Percentiles rank a stretch among this genome's conserved stretches.
Evolutionary conservation across 2,888 invertebrate genomes (phyloP).

Genomic region (Aleiodes testaceus): DNA sequence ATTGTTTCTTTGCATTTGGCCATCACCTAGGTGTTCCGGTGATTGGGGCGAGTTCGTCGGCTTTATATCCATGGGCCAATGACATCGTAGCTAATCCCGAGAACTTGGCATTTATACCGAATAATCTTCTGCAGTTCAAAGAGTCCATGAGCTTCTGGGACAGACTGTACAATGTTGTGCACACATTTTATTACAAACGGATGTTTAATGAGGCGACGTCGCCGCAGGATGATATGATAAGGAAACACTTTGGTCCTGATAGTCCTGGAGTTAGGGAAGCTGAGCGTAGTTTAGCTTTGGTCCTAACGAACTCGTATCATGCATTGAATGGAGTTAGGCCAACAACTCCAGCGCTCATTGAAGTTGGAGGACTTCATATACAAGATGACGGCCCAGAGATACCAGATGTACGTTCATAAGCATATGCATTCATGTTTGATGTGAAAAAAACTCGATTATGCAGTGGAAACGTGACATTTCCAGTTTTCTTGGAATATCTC

Average conservation of each 20-base stretch:
- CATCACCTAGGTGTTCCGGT: constrained; percentile 60
- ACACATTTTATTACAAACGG: constrained; percentile 45
- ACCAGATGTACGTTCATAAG: constrained; percentile 51
- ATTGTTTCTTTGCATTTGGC: constrained; percentile 61
- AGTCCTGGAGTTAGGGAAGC: constrained; percentile 30
- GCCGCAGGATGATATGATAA: constrained; percentile 51
- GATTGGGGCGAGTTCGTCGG: constrained; percentile 57
- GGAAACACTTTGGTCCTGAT: constrained; percentile 55
- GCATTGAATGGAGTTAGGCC: constrained; percentile 73
- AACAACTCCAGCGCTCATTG: constrained; percentile 72
- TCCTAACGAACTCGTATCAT: constrained; percentile 74
- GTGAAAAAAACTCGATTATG: too few relatives aligned
- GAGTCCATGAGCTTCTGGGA: constrained; percentile 58
- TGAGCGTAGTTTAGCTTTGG: constrained; percentile 73
- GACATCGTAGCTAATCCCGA: constrained; percentile 60
- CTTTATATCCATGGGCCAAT: constrained; percentile 61
- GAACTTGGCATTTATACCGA: constrained; percentile 58
- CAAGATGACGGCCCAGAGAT: constrained; percentile 58
- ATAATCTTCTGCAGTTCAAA: constrained; percentile 50
- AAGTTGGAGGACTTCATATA: constrained; percentile 77
- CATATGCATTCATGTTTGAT: background rate
- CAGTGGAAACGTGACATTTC: too few relatives aligned
- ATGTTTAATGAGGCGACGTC: constrained; percentile 53
- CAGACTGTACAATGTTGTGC: constrained; percentile 57
- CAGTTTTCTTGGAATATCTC: too few relatives aligned